Evolutionary conservation across 1,140 invertebrate species (phyloP).

Genomic region (Drosophila nikananu): DNA sequence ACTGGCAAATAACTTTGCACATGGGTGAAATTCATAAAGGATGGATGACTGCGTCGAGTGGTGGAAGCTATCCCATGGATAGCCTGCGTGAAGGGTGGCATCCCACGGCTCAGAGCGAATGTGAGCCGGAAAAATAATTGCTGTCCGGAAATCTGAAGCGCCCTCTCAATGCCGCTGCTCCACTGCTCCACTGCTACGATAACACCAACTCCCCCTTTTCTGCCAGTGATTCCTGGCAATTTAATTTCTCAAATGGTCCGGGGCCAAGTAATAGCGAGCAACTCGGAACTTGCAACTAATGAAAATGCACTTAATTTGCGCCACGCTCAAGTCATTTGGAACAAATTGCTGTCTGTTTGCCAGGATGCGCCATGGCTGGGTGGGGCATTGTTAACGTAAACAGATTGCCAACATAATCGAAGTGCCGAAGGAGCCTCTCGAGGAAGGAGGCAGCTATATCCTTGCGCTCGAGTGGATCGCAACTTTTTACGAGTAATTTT

Average conservation of each 20-base stretch:
- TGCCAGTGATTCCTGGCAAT: conserved; percentile 34
- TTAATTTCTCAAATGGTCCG: conserved; percentile 61
- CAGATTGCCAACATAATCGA: conserved; percentile 55
- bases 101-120: conserved; percentile 1
- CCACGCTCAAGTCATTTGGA: conserved; percentile 56
- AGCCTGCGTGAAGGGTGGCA: background rate
- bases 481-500: conserved; percentile 29
- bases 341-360: conserved; percentile 54
- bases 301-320: conserved; percentile 65
- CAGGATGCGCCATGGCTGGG: background rate
- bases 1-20: conserved; percentile 44
- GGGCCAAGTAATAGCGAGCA: conserved; percentile 42
- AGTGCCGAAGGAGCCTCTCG: conserved; percentile 21
- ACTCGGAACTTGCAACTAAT: conserved; percentile 56
- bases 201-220: background rate
- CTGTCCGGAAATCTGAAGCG: conserved; percentile 18
- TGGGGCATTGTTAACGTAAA: conserved; percentile 46
- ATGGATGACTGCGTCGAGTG: conserved; percentile 37
- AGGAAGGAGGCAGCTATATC: conserved; percentile 20
- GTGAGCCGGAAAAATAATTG: conserved; percentile 52
- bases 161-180: background rate
- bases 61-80: conserved; percentile 8
- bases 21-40: conserved; percentile 42
- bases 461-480: conserved; percentile 28
- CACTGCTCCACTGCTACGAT: background rate